Conservation (phyloP, 2,113 vertebrate genomes). For the Colius striatus region DNA sequence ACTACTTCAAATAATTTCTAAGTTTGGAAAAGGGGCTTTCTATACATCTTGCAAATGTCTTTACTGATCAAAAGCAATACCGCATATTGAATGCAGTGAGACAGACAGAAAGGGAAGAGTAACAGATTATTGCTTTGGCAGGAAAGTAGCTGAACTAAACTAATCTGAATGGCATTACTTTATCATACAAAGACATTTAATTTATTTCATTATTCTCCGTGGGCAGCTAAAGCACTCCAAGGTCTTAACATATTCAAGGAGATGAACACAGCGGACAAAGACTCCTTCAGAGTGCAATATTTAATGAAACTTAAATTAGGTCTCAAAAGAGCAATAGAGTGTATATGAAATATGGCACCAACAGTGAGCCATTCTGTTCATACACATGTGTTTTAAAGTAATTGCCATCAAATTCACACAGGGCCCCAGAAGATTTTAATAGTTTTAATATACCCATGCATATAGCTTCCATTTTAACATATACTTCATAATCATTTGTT, state of each 20-base stretch:
- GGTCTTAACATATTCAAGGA: neutral
- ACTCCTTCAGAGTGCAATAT: slow-evolving; percentile 28
- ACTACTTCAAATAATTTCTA: neutral
- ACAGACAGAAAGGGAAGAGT: neutral
- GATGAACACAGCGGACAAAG: slow-evolving; percentile 6
- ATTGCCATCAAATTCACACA: neutral
- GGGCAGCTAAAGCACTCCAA: neutral
- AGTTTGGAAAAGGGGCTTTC: neutral
- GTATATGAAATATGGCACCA: slow-evolving; percentile 21
- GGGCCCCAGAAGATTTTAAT: neutral
- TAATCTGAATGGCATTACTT: neutral
- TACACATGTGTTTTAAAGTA: neutral
- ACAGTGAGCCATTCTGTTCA: neutral
- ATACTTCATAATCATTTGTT: neutral
- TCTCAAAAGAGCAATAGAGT: slow-evolving; percentile 47
- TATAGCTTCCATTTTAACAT: neutral
- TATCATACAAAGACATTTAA: slow-evolving; percentile 41
- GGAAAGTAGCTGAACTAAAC: neutral
- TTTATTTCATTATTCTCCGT: slow-evolving; percentile 40
- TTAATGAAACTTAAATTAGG: slow-evolving; percentile 65
- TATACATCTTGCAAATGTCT: neutral
- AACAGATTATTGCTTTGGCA: neutral
- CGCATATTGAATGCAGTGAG: neutral
- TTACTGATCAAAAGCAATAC: neutral
- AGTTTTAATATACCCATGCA: neutral